A percentile compares a stretch with the other conserved stretches of the same genome.
These are phyloP conservation scores for Atherinosoma microstoma DNA, from an alignment of 2,797 vertebrate genomes.

Conservation along the genomic window DNA sequence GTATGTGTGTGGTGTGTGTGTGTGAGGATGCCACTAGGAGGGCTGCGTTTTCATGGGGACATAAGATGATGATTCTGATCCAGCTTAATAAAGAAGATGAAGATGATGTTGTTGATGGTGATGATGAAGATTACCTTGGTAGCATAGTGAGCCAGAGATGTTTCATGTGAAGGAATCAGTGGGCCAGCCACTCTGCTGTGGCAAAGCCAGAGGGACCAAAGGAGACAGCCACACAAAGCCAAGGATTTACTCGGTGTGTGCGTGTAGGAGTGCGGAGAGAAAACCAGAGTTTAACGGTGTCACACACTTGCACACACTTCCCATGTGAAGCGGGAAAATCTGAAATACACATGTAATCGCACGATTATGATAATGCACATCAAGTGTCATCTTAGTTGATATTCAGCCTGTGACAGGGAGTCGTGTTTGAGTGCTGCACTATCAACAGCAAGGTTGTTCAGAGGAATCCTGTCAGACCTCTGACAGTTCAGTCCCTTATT, in stretches of 20 bases:
- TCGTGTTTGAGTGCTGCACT: slow-evolving; percentile 49
- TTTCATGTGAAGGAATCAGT: slow-evolving; percentile 59
- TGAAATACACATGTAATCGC: slow-evolving; percentile 82
- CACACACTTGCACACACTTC: slow-evolving; percentile 56
- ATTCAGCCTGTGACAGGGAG: slow-evolving; percentile 51
- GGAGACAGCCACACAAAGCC: slow-evolving; percentile 70
- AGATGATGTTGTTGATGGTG: slow-evolving; percentile 51
- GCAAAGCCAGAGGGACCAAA: slow-evolving; percentile 69
- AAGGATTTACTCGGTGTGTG: slow-evolving; percentile 58
- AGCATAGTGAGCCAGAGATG: slow-evolving; percentile 43
- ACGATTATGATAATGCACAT: slow-evolving; percentile 81
- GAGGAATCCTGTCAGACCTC: slow-evolving; percentile 54
- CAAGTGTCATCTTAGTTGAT: slow-evolving; percentile 81
- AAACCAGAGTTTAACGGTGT: slow-evolving; percentile 40
- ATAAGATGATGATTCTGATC: slow-evolving; percentile 68
- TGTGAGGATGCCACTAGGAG: slow-evolving; percentile 57
- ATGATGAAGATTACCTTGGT: slow-evolving; percentile 58
- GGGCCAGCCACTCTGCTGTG: slow-evolving; percentile 47
- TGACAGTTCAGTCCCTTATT: slow-evolving; percentile 50
- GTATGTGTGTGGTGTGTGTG: slow-evolving; percentile 27
- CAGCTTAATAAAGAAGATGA: slow-evolving; percentile 77
- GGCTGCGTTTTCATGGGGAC: slow-evolving; percentile 47
- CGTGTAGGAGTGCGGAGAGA: slow-evolving; percentile 3
- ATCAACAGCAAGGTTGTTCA: slow-evolving; percentile 50
- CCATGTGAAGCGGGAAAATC: slow-evolving; percentile 67